Evolutionary conservation across 2,797 vertebrate genomes (phyloP), one percentile per base, ranked within the genome.

Genomic region (Gymnoscopelus microlampas): DNA sequence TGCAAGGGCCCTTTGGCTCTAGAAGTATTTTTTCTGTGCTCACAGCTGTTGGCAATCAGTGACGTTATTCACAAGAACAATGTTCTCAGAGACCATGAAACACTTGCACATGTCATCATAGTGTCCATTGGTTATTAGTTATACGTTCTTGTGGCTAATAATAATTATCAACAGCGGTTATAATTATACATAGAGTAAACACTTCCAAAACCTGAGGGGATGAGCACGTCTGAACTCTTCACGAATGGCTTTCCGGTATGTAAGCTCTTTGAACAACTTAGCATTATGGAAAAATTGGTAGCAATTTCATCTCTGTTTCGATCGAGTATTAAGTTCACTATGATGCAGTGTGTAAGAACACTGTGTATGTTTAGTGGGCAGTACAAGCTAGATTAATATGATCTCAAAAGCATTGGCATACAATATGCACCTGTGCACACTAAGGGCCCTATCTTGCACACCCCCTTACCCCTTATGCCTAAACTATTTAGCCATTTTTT

Each of bases 31-130:
- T 79, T 51, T 67, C 61, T 50, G 53, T 55, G 71, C 11, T 77
- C 59, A 15, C 55, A 63, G 67, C 54, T 54, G 50, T 83, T 83
- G 68, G 58, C 60, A 60, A 49, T 56, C 53, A 19, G 7, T 44
- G 10, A 44, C 35, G 48, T 63, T 65, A 55, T 32, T 44, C 63
- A 76, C 60, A 74, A 69, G 70, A 61, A 66, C 29, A 58, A 82
- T 19, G 13, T 56, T 61, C 51, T 49, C 32, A 55, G 10, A 77
- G 64, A 63, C 69, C 47, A 44, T 26, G 39, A 55, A 84, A 64
- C 53, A 77, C 68, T 73, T 81, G 74, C 53, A 77, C 68, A 74
- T 81, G 74, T 63, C 15, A n/a, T 8, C 15, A 53, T 53, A 15
- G 12, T 24, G 24, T 19, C 23, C 23, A 3, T 19, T 54, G n/a